Evolutionary conservation across 1,140 invertebrate genomes (phyloP).

Genomic region (Musca vetustissima): DNA sequence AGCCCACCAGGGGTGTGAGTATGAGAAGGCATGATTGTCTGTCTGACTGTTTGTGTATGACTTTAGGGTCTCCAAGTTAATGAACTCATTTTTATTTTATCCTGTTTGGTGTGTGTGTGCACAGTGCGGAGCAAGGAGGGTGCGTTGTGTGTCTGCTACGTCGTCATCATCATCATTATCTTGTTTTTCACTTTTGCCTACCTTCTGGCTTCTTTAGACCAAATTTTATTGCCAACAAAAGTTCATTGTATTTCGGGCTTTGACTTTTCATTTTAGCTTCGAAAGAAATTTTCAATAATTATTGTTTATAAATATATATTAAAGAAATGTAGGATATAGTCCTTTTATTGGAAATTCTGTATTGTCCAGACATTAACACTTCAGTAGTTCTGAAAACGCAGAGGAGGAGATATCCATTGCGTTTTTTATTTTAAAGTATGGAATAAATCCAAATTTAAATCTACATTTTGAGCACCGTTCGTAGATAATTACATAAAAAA

Average conservation of each 20-base stretch:
- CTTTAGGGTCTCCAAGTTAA: constrained; percentile 26
- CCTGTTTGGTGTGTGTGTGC: background rate
- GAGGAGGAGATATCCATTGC: too few relatives aligned
- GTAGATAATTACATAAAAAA: too few relatives aligned
- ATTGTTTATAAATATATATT: constrained; percentile 4
- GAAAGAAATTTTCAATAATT: constrained; percentile 1
- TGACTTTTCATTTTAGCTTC: constrained; percentile 5
- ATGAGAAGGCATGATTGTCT: background rate
- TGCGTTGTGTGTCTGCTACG: constrained; percentile 14
- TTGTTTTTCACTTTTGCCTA: background rate
- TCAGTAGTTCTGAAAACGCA: too few relatives aligned
- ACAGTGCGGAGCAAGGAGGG: background rate
- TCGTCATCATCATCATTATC: constrained; percentile 4
- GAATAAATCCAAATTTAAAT: too few relatives aligned
- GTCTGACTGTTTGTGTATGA: background rate
- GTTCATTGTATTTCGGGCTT: constrained; percentile 17
- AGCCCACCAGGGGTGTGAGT: too few relatives aligned
- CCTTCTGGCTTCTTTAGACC: background rate
- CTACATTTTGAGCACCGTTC: too few relatives aligned
- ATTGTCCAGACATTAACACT: too few relatives aligned
- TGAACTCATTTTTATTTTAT: constrained; percentile 28
- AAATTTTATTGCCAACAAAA: background rate
- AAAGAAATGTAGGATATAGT: background rate
- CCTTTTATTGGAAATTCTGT: too few relatives aligned
- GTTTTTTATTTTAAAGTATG: too few relatives aligned